phyloP scores from a whole-genome alignment of 2,888 invertebrate species.

The Andrena bicolor region DNA sequence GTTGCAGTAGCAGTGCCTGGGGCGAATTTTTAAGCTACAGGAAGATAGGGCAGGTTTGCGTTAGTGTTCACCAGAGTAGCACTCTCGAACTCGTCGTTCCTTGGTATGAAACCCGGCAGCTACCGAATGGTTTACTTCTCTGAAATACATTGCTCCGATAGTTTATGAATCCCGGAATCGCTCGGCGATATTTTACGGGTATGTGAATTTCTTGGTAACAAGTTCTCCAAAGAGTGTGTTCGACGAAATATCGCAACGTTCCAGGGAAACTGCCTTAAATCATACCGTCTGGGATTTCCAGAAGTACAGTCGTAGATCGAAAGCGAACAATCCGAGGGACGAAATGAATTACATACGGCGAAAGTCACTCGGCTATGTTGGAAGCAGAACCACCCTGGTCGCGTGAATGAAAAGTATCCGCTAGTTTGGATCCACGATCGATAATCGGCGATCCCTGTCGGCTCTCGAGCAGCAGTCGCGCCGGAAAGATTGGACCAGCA shows the following conservation, averaged over 20 bases:
- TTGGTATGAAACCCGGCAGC: too few species aligned
- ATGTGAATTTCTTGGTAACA: neutral
- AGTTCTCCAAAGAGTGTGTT: neutral
- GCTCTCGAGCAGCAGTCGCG: neutral
- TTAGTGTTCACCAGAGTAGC: too few species aligned
- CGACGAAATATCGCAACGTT: neutral
- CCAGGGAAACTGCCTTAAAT: conserved; percentile 4
- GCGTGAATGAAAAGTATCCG: conserved; percentile 12
- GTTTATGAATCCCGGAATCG: too few species aligned
- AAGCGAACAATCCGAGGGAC: neutral
- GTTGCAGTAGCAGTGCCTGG: neutral
- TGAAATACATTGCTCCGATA: too few species aligned
- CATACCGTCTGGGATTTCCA: neutral
- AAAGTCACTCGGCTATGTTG: conserved; percentile 27
- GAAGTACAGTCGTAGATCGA: neutral
- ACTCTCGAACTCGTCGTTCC: too few species aligned
- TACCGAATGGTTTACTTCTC: too few species aligned
- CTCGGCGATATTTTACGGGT: neutral
- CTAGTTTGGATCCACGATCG: conserved; percentile 29
- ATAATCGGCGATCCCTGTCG: conserved; percentile 50
- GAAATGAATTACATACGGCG: conserved; percentile 31
- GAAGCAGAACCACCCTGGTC: neutral
- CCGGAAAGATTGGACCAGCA: conserved; percentile 43
- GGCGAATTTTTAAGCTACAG: neutral
- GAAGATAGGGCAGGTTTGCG: neutral